These are phyloP conservation scores for Pogonomyrmex californicus DNA, from an alignment of 1,140 invertebrate genomes.

Conservation along the genomic window DNA sequence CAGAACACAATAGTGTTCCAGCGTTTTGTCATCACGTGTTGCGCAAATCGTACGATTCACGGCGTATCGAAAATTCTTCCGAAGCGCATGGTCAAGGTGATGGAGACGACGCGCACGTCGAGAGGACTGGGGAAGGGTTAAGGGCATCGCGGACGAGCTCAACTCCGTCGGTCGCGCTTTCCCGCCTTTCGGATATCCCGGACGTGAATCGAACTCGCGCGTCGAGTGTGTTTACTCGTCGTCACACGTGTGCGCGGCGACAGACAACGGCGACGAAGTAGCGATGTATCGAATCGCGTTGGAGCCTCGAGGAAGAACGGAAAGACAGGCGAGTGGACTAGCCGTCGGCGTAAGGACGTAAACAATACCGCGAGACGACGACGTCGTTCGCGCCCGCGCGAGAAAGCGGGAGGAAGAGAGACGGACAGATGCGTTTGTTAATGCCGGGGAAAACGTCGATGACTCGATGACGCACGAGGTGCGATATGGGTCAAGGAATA, in stretches of 20 bases:
- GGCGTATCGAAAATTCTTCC: not conserved
- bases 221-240: slow-evolving; percentile 40
- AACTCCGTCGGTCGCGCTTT: slow-evolving; percentile 35
- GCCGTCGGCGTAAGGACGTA: not conserved
- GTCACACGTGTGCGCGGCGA: slow-evolving; percentile 28
- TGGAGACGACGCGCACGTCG: not conserved
- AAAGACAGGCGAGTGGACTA: not conserved
- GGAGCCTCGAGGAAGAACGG: not conserved
- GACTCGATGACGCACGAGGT: slow-evolving; percentile 57
- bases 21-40: not conserved
- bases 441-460: slow-evolving; percentile 42
- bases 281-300: slow-evolving; percentile 41
- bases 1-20: not conserved
- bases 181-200: slow-evolving; percentile 9
- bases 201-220: slow-evolving; percentile 26
- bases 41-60: not conserved
- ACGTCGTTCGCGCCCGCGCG: not conserved
- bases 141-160: slow-evolving; percentile 39
- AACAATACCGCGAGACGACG: slow-evolving; percentile 11
- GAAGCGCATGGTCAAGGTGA: slow-evolving; percentile 11
- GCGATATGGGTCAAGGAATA: slow-evolving; percentile 61
- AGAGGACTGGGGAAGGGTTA: not conserved
- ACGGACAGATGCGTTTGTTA: not conserved
- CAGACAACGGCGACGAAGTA: not conserved
- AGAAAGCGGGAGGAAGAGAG: not conserved